These are phyloP conservation scores for Hyperopisus bebe DNA, from an alignment of 2,113 vertebrate species.

Conservation along the genomic window DNA sequence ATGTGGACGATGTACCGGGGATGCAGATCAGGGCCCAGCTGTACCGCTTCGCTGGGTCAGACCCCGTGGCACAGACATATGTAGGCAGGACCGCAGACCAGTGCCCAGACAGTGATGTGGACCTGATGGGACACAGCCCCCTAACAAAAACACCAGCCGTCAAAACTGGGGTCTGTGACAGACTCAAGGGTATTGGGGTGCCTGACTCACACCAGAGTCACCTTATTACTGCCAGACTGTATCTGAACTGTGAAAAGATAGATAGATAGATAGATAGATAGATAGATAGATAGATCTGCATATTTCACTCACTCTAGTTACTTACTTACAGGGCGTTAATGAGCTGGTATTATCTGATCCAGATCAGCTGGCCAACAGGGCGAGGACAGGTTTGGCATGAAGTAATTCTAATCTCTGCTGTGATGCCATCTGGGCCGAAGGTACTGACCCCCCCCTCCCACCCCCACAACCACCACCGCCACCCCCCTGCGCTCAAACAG, in stretches of 20 bases:
- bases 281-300: not conserved
- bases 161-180: not conserved
- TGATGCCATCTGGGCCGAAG: conserved; percentile 70
- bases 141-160: not conserved
- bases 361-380: conserved; percentile 30
- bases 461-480: not conserved
- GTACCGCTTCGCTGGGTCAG: not conserved
- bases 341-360: conserved; percentile 50
- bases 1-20: not conserved
- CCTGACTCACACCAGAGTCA: not conserved
- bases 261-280: not conserved
- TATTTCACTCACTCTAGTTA: not conserved
- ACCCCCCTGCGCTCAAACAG: conserved; percentile 50
- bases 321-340: conserved; percentile 18
- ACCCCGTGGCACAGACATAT: not conserved
- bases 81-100: not conserved
- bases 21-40: not conserved
- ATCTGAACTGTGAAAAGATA: not conserved
- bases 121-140: not conserved
- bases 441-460: not conserved
- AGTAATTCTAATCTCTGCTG: conserved; percentile 57
- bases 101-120: not conserved
- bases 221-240: not conserved
- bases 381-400: conserved; percentile 42
- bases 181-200: not conserved